Percentiles rank a stretch among this genome's conserved stretches.
Evolutionary conservation across 2,113 vertebrate species (phyloP).

Genomic region (Paradoxurus hermaphroditus): DNA sequence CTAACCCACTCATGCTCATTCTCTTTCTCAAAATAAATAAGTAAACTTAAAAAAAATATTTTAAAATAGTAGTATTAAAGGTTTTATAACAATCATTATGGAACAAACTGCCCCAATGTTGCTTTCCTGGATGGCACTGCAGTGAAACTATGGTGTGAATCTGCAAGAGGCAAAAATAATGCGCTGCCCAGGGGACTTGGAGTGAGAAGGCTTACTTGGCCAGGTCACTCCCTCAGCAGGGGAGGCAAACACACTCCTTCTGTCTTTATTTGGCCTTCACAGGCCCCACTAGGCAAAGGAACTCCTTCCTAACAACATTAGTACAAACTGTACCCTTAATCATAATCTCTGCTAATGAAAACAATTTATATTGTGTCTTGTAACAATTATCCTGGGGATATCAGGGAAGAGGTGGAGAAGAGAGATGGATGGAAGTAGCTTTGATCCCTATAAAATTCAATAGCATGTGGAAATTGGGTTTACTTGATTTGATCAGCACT

Average conservation of each 20-base stretch:
- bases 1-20: too few species aligned
- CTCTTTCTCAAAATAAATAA: too few species aligned
- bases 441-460: not conserved
- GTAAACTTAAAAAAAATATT: too few species aligned
- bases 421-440: not conserved
- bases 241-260: not conserved
- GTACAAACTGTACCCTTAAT: not conserved
- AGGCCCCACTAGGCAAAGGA: not conserved
- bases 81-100: not conserved
- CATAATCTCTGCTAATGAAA: not conserved
- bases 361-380: not conserved
- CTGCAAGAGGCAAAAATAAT: not conserved
- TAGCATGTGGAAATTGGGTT: slow-evolving; percentile 19
- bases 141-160: not conserved
- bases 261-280: not conserved
- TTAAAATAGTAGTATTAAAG: not conserved
- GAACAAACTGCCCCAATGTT: not conserved
- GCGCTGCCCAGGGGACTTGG: not conserved
- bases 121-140: not conserved
- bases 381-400: not conserved
- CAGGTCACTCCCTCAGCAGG: not conserved
- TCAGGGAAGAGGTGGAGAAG: not conserved
- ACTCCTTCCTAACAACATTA: not conserved
- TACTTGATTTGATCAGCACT: slow-evolving; percentile 28
- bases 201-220: not conserved